Evolutionary conservation across 1,140 invertebrate species (phyloP), one percentile per base, ranked within the genome.

Genomic region (Agrypnia vestita): DNA sequence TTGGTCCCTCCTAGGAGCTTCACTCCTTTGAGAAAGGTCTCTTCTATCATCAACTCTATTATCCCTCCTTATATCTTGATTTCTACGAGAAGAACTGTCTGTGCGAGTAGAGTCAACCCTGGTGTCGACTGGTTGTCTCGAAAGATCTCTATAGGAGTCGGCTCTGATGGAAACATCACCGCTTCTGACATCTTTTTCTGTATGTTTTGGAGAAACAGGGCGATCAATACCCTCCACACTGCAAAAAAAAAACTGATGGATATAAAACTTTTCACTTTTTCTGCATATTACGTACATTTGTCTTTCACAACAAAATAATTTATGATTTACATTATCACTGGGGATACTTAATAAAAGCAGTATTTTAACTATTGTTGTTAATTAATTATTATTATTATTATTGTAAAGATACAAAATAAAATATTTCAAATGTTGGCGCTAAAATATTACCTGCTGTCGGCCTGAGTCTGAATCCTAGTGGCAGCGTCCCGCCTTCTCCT

Each of bases 401-500:
- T 12, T 13, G n/a, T n/a, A n/a, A n/a, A n/a, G n/a, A n/a, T n/a
- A n/a, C 49, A 51, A 51, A 51, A 51, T 13, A 12, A 13, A 9
- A 9, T 51, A 51, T 51, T 51, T 1, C 8, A 51, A 51, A 51
- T 51, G 8, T 51, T 51, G 11, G 8, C 3, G 3, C 49, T 51
- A 15, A 12, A 51, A 13, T 15, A 51, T 56, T 69, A 69, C 64
- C 64, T 69, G 12, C 4, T 49, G 44, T 69, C 64, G 3, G 64
- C 10, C 10, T 61, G 56, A 19, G n/a, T 44, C 64, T 69, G 64
- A 17, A 46, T 25, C 12, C 64, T 15, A 0, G 69, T 53, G 25
- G 69, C 62, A 11, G 82, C 82, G 62, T 83, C 76, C n/a, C 79
- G 47, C 10, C 76, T 49, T 15, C 82, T 55, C 15, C 82, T 25